Percentiles rank a stretch among this genome's conserved stretches.
Evolutionary conservation across 2,888 invertebrate genomes (phyloP).

Genomic region (Hydrotaea cyrtoneurina): DNA sequence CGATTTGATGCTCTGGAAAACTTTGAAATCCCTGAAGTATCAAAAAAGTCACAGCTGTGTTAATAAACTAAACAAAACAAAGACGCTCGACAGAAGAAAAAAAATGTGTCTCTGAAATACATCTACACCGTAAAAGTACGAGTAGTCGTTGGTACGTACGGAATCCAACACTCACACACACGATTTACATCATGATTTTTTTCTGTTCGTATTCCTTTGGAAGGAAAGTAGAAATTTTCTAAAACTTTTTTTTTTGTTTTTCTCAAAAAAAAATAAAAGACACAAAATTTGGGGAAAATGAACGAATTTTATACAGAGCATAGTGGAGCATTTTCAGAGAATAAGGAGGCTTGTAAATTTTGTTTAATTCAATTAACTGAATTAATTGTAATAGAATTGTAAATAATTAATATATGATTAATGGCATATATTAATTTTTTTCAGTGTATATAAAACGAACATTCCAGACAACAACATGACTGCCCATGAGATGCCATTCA

Average conservation of each 20-base stretch:
- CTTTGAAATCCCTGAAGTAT: slow-evolving; percentile 77
- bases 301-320: neutral
- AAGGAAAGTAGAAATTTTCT: slow-evolving; percentile 25
- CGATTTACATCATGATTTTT: slow-evolving; percentile 56
- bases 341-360: neutral
- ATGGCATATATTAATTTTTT: too few relatives aligned
- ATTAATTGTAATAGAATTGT: too few relatives aligned
- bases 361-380: too few relatives aligned
- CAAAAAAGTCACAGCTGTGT: slow-evolving; percentile 67
- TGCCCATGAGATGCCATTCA: too few relatives aligned
- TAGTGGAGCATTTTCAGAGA: neutral
- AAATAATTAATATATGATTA: too few relatives aligned
- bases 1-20: slow-evolving; percentile 66
- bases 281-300: neutral
- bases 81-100: slow-evolving; percentile 48
- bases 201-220: neutral
- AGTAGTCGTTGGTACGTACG: neutral
- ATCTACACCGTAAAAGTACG: slow-evolving; percentile 29
- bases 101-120: slow-evolving; percentile 72
- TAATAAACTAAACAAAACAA: slow-evolving; percentile 67
- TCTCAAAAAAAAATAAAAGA: neutral
- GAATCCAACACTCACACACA: slow-evolving; percentile 41
- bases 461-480: too few relatives aligned
- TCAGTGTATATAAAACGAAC: too few relatives aligned
- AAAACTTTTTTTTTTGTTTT: slow-evolving; percentile 19